Evolutionary conservation across 1,140 invertebrate species (phyloP).

Genomic region (Ceratitis capitata): DNA sequence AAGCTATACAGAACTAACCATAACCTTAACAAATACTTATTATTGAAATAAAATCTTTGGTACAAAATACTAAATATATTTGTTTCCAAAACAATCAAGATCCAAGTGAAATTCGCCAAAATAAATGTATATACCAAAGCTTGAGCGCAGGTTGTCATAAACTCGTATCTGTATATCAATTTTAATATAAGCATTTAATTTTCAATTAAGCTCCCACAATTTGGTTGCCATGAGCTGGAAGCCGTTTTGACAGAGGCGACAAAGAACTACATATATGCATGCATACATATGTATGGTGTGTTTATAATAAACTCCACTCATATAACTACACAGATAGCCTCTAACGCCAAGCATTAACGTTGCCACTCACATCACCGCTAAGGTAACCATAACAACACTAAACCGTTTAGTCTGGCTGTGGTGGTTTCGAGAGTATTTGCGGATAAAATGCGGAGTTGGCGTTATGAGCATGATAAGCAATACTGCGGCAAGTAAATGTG

Average conservation of each 20-base stretch:
- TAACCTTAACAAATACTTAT: no score
- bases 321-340: not conserved
- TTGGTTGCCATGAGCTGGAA: not conserved
- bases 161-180: not conserved
- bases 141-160: no score
- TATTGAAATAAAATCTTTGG: no score
- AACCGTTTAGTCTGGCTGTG: not conserved
- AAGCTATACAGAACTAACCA: no score
- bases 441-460: not conserved
- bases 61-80: no score
- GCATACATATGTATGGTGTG: no score
- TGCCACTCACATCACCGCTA: not conserved
- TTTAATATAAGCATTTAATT: not conserved
- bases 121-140: no score
- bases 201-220: not conserved
- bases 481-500: no score
- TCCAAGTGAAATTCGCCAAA: no score
- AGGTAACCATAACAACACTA: not conserved
- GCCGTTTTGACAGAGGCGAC: not conserved
- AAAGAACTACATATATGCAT: not conserved
- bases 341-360: no score
- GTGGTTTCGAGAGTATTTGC: not conserved
- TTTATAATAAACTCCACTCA: no score
- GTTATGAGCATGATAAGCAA: not conserved
- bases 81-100: no score